Percentiles rank a stretch among this genome's conserved stretches.
Evolutionary conservation across 2,888 invertebrate species (phyloP).

Genomic region (Dicranocentrus wangi): DNA sequence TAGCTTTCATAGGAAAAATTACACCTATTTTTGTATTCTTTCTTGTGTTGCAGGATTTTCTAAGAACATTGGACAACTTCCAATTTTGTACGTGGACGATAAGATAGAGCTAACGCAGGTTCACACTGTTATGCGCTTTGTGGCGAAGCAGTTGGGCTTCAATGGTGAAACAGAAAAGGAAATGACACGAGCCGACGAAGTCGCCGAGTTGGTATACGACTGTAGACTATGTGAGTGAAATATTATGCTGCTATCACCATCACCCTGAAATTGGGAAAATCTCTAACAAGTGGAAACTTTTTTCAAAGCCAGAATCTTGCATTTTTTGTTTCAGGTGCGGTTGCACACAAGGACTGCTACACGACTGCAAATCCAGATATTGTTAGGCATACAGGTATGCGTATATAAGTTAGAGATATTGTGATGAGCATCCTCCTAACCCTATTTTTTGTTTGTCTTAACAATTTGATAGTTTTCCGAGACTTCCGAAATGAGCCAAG

Average conservation of each 20-base stretch:
- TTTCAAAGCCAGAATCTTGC: too few relatives aligned
- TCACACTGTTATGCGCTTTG: conserved; percentile 42
- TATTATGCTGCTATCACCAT: not conserved
- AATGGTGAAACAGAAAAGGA: conserved; percentile 43
- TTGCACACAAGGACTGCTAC: conserved; percentile 20
- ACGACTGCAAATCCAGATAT: conserved; percentile 50
- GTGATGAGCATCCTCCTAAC: not conserved
- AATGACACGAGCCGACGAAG: conserved; percentile 33
- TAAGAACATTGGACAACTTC: conserved; percentile 39
- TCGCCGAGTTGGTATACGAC: conserved; percentile 48
- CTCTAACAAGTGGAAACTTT: too few relatives aligned
- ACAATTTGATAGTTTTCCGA: conserved; percentile 34
- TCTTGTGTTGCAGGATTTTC: too few relatives aligned
- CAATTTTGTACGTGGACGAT: conserved; percentile 38
- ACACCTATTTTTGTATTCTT: too few relatives aligned
- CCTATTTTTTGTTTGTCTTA: not conserved
- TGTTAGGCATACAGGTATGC: conserved; percentile 37
- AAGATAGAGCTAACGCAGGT: conserved; percentile 37
- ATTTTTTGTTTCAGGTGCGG: conserved; percentile 21
- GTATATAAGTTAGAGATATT: not conserved
- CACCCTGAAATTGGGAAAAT: not conserved
- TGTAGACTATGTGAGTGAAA: conserved; percentile 19
- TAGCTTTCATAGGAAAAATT: not conserved
- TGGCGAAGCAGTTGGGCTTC: conserved; percentile 40
- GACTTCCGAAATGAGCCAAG: conserved; percentile 44